Base-by-base conservation (phyloP, 1,140 invertebrate genomes). In the Cydia fagiglandana region DNA sequence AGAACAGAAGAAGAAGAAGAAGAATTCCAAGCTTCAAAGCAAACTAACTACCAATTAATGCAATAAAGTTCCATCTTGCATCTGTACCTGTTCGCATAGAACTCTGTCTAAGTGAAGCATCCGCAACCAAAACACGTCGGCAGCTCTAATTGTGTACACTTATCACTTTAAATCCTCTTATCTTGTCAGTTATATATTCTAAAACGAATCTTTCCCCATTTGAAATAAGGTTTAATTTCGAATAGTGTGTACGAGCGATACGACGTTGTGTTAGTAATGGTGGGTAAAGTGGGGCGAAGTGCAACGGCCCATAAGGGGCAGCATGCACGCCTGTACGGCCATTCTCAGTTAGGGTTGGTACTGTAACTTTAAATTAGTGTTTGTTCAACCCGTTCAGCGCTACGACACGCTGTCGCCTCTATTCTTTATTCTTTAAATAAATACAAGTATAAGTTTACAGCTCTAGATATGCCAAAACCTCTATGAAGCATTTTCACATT, bases 331-430 rank as follows among this genome's bases (percentile, higher is more conserved):
- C 56, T 61, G n/a, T 61, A 61, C 20, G 56, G 56, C 56, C 20
- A 12, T 61, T 61, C 17, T 13, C 4, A 53, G 56, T 13, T 13
- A 53, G 56, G 56, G 56, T 61, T 24, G 56, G 4, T 17, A 17
- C 56, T 61, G 56, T n/a, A 61, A 61, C 17, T 61, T 61, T 61
- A 61, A 61, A 61, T 61, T 61, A 61, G 20, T 61, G 24, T 24
- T 61, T 61, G 56, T 61, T 61, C 12, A 24, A 10, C 45, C 13
- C 10, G 45, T 47, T 47, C 1, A 47, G 45, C 45, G 45, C 45
- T 15, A 47, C 45, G 13, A 41, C 38, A 41, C 38, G 38, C 38
- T 2, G 38, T 41, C 7, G 7, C 38, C 38, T 41, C n/a, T n/a
- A n/a, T n/a, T n/a, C n/a, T n/a, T n/a, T n/a, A n/a, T n/a, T n/a